phyloP scores from a whole-genome alignment of 2,888 invertebrate species.

The Xiphydria camelus region DNA sequence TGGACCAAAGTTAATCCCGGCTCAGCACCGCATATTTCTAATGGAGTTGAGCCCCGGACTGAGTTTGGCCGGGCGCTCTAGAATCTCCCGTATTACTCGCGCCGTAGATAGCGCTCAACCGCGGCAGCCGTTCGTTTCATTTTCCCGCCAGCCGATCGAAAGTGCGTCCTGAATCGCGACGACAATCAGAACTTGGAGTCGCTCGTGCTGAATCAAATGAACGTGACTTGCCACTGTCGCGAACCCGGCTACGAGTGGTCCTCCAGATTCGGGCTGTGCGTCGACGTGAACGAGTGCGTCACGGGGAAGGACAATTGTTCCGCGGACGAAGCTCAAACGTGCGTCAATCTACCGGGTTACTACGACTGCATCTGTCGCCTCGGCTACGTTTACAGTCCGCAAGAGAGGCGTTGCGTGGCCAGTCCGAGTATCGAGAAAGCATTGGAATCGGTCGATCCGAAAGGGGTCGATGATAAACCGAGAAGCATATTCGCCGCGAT shows the following conservation, averaged over 20 bases:
- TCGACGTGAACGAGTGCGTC: slow-evolving; percentile 67
- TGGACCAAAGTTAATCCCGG: too few species aligned
- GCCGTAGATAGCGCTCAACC: not conserved
- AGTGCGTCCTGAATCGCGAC: slow-evolving; percentile 53
- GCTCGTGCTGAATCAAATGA: slow-evolving; percentile 64
- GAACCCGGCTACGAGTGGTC: slow-evolving; percentile 63
- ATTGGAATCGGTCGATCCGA: slow-evolving; percentile 9
- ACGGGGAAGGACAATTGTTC: slow-evolving; percentile 55
- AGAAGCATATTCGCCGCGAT: slow-evolving; percentile 19
- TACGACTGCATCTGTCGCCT: slow-evolving; percentile 38
- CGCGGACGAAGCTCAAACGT: slow-evolving; percentile 57
- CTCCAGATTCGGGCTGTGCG: slow-evolving; percentile 65
- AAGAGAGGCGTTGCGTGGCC: slow-evolving; percentile 22
- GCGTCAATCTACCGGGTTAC: slow-evolving; percentile 63
- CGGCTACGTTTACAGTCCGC: slow-evolving; percentile 31
- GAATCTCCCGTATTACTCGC: too few species aligned
- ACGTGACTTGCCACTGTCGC: slow-evolving; percentile 64
- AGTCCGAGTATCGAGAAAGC: slow-evolving; percentile 22
- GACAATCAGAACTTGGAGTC: slow-evolving; percentile 60
- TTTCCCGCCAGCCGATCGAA: slow-evolving; percentile 33
- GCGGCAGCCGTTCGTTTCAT: not conserved
- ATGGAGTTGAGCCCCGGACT: too few species aligned
- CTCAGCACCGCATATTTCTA: too few species aligned
- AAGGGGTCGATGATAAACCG: slow-evolving; percentile 3
- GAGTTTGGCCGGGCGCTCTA: too few species aligned